These are phyloP conservation scores for Mergus octosetaceus DNA, from an alignment of 2,797 vertebrate species.

Conservation along the genomic window DNA sequence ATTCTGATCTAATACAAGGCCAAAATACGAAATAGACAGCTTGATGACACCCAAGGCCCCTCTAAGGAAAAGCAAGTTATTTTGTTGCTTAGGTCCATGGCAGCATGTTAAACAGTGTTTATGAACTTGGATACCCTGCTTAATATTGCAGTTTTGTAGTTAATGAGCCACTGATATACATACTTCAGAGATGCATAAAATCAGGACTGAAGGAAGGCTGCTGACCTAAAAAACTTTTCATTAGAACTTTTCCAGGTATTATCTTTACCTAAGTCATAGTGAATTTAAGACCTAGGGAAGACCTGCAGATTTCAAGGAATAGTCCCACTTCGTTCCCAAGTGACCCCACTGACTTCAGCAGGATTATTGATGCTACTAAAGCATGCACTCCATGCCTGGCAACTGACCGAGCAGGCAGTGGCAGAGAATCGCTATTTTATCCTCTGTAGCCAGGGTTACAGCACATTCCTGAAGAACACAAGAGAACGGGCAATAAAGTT, in stretches of 20 bases:
- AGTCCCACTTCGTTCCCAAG: neutral
- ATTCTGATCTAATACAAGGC: constrained; percentile 1
- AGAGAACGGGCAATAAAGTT: neutral
- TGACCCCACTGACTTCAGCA: neutral
- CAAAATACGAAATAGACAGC: neutral
- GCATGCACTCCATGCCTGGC: neutral
- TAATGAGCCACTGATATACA: constrained; percentile 49
- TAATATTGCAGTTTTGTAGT: constrained; percentile 43
- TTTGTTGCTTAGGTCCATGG: neutral
- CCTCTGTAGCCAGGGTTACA: neutral
- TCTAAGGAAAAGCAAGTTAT: neutral
- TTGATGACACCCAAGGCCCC: neutral
- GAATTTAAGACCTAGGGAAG: neutral
- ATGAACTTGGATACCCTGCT: constrained; percentile 27
- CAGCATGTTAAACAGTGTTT: constrained; percentile 5
- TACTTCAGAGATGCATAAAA: constrained; percentile 35
- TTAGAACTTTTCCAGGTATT: neutral
- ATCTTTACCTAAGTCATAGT: constrained; percentile 10
- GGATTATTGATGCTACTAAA: neutral
- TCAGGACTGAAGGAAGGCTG: neutral
- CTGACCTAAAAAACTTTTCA: neutral
- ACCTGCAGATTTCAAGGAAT: neutral
- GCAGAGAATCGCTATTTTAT: fast-evolving
- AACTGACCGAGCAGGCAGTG: neutral
- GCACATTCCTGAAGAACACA: neutral